Evolutionary conservation across 2,113 vertebrate genomes (phyloP), one percentile per base, ranked within the genome.

Genomic region (Elachura formosa): DNA sequence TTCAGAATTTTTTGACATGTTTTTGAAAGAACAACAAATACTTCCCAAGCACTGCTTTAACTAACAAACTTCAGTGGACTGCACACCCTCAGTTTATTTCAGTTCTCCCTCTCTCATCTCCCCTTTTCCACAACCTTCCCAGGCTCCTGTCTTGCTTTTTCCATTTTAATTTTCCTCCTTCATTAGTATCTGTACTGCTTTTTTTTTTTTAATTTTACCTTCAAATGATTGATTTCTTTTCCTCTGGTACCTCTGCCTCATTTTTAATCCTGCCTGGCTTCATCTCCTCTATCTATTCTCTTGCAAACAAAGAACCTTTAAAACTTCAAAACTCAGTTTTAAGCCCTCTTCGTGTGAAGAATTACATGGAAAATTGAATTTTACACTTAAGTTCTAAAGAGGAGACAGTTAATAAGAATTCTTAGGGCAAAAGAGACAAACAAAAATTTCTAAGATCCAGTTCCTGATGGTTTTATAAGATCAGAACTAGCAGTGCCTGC

Each of bases 21-120:
- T 95, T 93, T 92, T 94, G 87, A 89, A 93, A 95, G 66, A 90
- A 66, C 76, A 87, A 92, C 91, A 96, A 85, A 92, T 80, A 43
- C 52, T 93, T 90, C 93, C 84, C 87, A 85, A 91, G 78, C 75
- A 83, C 38, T 1, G 3, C 72, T 95, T 68, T 66, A 90, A 10
- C 22, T 93, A 85, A 38, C 11, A 40, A 22, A 55, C 55, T 83
- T 33, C n/a, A n/a, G 62, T 10, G 4, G 16, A 21, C 71, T 87
- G 58, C 81, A 87, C 66, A 9, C 54, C 59, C 84, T 91, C 49
- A 31, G 5, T 31, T 89, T 56, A 25, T 17, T 85, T 49, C 52
- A 51, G 43, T 64, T 24, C 14, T 20, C n/a, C 34, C 62, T 46
- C 31, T 59, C 1, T 52, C n/a, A 18, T 14, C n/a, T 34, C 12